Evolutionary conservation across 2,888 invertebrate species (phyloP), one percentile per base, ranked within the genome.

Genomic region (Limnephilus lunatus): DNA sequence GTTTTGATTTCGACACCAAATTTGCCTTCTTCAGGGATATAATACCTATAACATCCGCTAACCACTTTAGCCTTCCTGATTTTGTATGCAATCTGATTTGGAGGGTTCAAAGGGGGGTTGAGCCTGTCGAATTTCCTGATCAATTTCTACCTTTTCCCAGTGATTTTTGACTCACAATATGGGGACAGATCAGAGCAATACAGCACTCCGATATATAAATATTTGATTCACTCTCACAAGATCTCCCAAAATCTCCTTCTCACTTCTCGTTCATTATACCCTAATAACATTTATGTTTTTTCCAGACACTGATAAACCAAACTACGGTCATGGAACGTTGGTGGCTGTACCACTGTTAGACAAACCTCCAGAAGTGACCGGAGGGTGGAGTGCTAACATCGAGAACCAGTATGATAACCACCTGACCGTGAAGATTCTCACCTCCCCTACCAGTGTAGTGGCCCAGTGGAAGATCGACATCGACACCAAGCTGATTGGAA

Each of bases 381-480:
- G 97, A 3, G 96, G 97, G 12, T 98, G 98, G 98, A 97, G 97
- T 90, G 97, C 97, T 0, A 97, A 97, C 15, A 96, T 98, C 92
- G 97, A 98, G 94, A 96, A 97, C 7, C 96, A 97, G 90, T 96
- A 97, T 94, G 97, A 97, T 90, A 97, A 97, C 93, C 96, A 96
- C 15, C 95, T 97, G 44, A 96, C 97, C 94, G 96, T 97, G 89
- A 96, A 97, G 94, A 96, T 99, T 53, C 97, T 97, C 48, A 97
- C 98, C 0, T 96, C 98, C 0, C 96, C 97, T 0, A 97, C 97
- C 92, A 97, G 97, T 94, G 97, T 97, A 90, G 97, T 99, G 2
- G 98, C 98, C 15, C 97, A 98, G 94, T 99, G 99, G 98, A 97
- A 97, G 92, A 95, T 98, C 94, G 98, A 98, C 90, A 97, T 98